These are phyloP conservation scores for Drosophila bifasciata DNA, from an alignment of 1,140 invertebrate genomes.

Conservation along the genomic window DNA sequence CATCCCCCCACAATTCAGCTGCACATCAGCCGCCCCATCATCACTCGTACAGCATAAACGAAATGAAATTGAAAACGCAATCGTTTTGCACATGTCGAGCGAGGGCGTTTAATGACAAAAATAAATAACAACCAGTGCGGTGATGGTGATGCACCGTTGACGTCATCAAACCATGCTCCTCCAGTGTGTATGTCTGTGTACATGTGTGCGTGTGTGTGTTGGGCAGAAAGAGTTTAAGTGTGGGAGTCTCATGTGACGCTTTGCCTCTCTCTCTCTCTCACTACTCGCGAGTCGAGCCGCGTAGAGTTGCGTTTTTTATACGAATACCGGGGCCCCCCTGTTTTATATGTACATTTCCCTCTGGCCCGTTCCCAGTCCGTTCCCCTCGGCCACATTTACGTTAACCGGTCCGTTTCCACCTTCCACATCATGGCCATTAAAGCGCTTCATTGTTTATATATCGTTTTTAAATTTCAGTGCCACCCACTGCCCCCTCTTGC, in stretches of 20 bases:
- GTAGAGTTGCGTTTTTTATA: too few relatives aligned
- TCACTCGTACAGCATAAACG: conserved; percentile 45
- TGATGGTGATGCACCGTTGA: conserved; percentile 20
- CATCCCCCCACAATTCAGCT: background rate
- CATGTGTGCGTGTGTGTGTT: too few relatives aligned
- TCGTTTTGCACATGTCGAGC: conserved; percentile 67
- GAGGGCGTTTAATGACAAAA: conserved; percentile 41
- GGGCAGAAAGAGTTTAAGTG: background rate
- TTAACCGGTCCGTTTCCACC: too few relatives aligned
- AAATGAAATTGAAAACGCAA: conserved; percentile 82
- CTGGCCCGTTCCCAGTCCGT: too few relatives aligned
- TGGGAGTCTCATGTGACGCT: conserved; percentile 18
- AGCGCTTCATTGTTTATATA: conserved; percentile 71
- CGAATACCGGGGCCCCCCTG: too few relatives aligned
- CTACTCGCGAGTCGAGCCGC: too few relatives aligned
- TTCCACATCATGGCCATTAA: conserved; percentile 55
- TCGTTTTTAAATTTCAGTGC: conserved; percentile 62
- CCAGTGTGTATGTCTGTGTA: too few relatives aligned
- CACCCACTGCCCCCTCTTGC: background rate
- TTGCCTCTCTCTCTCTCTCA: too few relatives aligned
- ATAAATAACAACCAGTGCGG: conserved; percentile 34
- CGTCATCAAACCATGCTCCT: background rate
- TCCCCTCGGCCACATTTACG: too few relatives aligned
- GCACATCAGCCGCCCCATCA: background rate
- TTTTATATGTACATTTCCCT: too few relatives aligned